A percentile compares a stretch with the other conserved stretches of the same genome.
Evolutionary conservation across 2,888 invertebrate species (phyloP).

Genomic region (Lordiphosa fenestrarum): DNA sequence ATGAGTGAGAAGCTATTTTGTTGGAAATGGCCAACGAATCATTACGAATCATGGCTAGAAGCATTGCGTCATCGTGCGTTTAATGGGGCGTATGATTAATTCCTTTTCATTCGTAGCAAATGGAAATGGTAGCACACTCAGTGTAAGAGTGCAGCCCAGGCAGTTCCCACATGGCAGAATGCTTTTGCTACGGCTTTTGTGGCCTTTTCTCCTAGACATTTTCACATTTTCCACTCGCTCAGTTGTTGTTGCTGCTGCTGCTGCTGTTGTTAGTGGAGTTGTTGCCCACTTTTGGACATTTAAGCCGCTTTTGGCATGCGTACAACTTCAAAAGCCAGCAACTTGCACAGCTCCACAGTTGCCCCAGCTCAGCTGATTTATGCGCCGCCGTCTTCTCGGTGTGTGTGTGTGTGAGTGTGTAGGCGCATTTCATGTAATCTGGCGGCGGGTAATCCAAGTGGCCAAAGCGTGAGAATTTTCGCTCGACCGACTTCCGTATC

Average conservation of each 20-base stretch:
- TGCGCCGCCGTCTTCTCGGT: conserved; percentile 48
- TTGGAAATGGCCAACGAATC: conserved; percentile 49
- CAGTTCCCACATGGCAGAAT: conserved; percentile 38
- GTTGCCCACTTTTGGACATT: conserved; percentile 75
- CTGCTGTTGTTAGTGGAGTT: conserved; percentile 40
- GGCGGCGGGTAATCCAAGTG: conserved; percentile 69
- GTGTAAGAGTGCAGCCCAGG: conserved; percentile 7
- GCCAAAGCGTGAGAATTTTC: conserved; percentile 73
- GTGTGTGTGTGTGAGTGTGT: conserved; percentile 43
- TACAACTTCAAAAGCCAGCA: conserved; percentile 58
- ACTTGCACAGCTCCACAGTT: conserved; percentile 24
- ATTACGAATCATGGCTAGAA: conserved; percentile 32
- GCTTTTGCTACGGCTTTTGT: conserved; percentile 23
- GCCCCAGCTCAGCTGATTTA: conserved; percentile 62
- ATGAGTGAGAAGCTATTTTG: conserved; percentile 55
- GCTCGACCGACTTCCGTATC: conserved; percentile 71
- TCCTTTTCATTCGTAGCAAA: conserved; percentile 16
- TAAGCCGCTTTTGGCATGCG: conserved; percentile 76
- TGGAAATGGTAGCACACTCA: conserved; percentile 6
- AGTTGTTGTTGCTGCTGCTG: conserved; percentile 30
- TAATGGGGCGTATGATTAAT: conserved; percentile 74
- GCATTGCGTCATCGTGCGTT: conserved; percentile 56
- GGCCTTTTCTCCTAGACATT: conserved; percentile 70
- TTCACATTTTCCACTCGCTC: conserved; percentile 65
- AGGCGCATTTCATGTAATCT: conserved; percentile 75